Conservation (phyloP, 2,888 invertebrate species). For the Balanococcus diminutus region DNA sequence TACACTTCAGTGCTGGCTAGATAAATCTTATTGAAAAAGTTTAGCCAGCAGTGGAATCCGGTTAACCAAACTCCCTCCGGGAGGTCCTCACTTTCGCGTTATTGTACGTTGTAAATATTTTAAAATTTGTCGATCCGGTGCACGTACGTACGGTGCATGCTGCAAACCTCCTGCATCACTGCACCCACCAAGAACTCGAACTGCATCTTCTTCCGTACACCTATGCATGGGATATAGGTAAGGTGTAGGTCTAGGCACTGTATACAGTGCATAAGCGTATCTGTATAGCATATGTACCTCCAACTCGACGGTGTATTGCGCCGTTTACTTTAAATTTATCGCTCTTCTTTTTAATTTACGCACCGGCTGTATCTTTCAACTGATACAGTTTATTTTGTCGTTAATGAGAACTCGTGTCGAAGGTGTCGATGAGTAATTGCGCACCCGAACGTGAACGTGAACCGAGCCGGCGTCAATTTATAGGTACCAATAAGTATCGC, state of each 20-base stretch:
- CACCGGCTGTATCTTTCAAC: not conserved
- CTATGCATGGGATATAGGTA: too few relatives aligned
- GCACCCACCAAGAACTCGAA: not conserved
- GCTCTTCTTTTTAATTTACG: not conserved
- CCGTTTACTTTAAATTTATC: not conserved
- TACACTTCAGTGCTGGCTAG: not conserved
- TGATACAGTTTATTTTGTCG: constrained; percentile 14
- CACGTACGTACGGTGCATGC: not conserved
- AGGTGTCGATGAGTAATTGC: constrained; percentile 37
- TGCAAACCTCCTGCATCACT: not conserved
- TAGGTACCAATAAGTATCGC: not conserved
- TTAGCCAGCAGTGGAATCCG: constrained; percentile 44
- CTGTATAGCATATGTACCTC: not conserved
- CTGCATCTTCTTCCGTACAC: too few relatives aligned
- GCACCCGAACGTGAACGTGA: too few relatives aligned
- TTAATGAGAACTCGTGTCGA: not conserved
- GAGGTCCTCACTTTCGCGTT: constrained; percentile 50
- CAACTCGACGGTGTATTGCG: not conserved
- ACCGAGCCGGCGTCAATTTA: not conserved
- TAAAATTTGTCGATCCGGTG: constrained; percentile 40
- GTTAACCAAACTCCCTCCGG: constrained; percentile 40
- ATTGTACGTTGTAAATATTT: constrained; percentile 45
- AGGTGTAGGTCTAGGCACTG: too few relatives aligned
- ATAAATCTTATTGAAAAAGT: constrained; percentile 49
- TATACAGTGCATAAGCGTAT: not conserved